Conservation (phyloP, 2,797 vertebrate genomes). For the Girardinus metallicus region DNA sequence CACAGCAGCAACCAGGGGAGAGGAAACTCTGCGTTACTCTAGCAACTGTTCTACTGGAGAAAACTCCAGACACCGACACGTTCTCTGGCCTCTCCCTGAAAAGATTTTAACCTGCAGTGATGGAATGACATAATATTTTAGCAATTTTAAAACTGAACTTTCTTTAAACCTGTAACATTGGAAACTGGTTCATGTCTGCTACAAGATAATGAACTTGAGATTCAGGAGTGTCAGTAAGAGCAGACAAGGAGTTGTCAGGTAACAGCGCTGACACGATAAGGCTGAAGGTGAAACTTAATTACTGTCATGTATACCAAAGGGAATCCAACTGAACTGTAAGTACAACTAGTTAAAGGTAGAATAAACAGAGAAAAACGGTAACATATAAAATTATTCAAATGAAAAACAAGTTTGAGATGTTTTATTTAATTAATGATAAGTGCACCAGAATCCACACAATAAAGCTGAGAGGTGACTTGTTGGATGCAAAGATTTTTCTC, state of each 20-base stretch:
- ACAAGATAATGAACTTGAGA: constrained; percentile 42
- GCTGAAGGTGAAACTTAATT: constrained; percentile 44
- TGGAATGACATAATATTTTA: not conserved
- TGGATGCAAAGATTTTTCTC: too few species aligned
- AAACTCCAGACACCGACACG: not conserved
- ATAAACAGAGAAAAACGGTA: constrained; percentile 5
- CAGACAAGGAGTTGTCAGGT: constrained; percentile 42
- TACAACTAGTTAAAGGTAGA: constrained; percentile 26
- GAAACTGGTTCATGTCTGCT: not conserved
- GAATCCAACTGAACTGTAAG: constrained; percentile 43
- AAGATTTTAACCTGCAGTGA: not conserved
- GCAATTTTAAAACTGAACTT: not conserved
- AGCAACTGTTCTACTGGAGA: not conserved
- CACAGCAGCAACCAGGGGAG: not conserved
- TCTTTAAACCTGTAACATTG: not conserved
- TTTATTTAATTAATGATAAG: not conserved
- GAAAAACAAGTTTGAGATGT: not conserved
- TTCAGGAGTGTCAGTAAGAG: constrained; percentile 21
- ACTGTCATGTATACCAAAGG: not conserved
- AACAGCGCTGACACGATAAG: constrained; percentile 37
- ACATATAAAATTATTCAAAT: not conserved
- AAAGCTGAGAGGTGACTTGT: constrained; percentile 6
- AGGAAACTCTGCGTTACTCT: not conserved
- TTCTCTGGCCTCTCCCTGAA: not conserved
- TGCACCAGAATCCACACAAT: constrained; percentile 12